Percentiles rank a stretch among this genome's conserved stretches.
phyloP scores from a whole-genome alignment of 2,113 vertebrate genomes.

The Burhinus oedicnemus region DNA sequence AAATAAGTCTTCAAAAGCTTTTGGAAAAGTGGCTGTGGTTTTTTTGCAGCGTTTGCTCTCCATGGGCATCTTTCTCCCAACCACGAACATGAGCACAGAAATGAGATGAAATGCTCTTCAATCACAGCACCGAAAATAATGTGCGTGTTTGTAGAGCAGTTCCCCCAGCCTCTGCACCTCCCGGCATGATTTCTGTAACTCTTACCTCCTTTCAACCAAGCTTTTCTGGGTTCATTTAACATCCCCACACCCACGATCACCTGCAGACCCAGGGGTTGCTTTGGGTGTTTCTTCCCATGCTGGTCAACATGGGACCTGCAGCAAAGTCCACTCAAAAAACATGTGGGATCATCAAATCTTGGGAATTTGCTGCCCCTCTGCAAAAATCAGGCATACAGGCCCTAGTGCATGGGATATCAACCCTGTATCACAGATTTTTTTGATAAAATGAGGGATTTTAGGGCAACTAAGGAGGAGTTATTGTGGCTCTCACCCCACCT shows the following conservation, averaged over 20 bases:
- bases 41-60: neutral
- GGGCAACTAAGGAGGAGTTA: neutral
- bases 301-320: neutral
- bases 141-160: neutral
- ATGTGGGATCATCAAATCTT: neutral
- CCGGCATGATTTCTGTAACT: neutral
- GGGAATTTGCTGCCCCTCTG: neutral
- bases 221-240: neutral
- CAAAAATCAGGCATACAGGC: neutral
- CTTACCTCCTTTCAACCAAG: neutral
- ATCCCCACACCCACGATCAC: neutral
- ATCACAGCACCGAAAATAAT: fast-evolving
- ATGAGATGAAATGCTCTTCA: neutral
- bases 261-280: neutral
- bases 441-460: neutral
- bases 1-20: neutral
- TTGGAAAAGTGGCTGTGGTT: neutral
- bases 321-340: neutral
- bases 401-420: neutral
- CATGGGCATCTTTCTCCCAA: neutral
- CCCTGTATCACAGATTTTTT: neutral
- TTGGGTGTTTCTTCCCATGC: neutral
- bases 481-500: neutral
- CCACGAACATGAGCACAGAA: neutral
- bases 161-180: neutral